Base-by-base conservation (phyloP, 2,888 invertebrate species). In the Himalopsyche anomala region DNA sequence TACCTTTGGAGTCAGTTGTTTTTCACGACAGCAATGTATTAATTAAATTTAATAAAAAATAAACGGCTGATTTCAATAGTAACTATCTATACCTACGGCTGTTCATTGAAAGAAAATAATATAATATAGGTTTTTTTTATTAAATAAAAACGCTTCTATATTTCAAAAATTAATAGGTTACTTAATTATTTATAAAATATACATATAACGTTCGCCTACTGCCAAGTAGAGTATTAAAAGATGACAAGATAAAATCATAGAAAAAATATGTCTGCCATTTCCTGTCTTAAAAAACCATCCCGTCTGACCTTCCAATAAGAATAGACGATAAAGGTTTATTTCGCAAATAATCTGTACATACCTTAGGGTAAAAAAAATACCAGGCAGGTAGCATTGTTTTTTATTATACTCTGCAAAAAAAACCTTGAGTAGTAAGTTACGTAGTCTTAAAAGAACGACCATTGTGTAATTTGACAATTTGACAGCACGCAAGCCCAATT, bases 391-490 rank as follows among this genome's bases (percentile, higher is more conserved):
- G 28, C 28, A 62, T 62, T 3, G 15, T 62, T 19, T 4, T 62
- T 2, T 8, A 19, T 19, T n/a, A 19, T 56, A 62, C 11, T 19
- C 19, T 3, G 62, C 62, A 19, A 62, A 62, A n/a, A 55, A 19
- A 62, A 19, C 19, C 62, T 62, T 8, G 28, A 19, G 62, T 19
- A 62, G 19, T 62, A 6, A 19, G 62, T 62, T 62, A 19, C 62
- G 62, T 62, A 62, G n/a, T 62, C 28, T 19, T 28, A 62, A 62
- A 28, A 62, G 62, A 62, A 62, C 11, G 19, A 19, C 19, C 62
- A 62, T 62, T 62, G 62, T 62, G 62, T 62, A n/a, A 62, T 62
- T 51, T 56, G 56, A 56, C 56, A 56, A 56, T 56, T 56, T 62
- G 19, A 62, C 62, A 62, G 62, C 62, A 62, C 62, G 62, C 62